Base-by-base conservation (phyloP, 2,797 vertebrate species). In the Lycodopsis pacificus region DNA sequence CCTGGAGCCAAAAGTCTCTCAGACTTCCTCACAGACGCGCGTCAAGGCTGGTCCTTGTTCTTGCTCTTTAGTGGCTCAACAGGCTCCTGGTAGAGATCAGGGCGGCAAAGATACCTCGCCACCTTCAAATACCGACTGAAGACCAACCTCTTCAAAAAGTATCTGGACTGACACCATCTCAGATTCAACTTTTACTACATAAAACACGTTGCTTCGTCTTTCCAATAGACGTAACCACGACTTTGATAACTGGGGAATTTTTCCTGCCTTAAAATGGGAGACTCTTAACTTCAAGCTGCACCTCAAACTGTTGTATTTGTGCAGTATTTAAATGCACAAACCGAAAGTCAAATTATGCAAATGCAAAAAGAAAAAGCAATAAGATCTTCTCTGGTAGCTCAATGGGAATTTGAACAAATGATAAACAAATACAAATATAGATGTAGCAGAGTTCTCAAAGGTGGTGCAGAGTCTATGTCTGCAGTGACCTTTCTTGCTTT, bases 1-100 rank as follows among this genome's bases (percentile, higher is more conserved):
- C 86, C 84, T 71, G 68, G 57, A 89, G 88, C 79, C 81, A 88
- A 14, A 30, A 80, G 78, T 32, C 73, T 81, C 76, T 79, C 76
- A 81, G 76, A 85, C 17, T 40, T 74, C 68, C 68, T 78, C 67
- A 75, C 67, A 81, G 78, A 85, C 80, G 71, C 17, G 38, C 62
- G 9, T 76, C 59, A 69, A 78, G 54, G 69, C 71, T 25, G 17
- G 73, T 11, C 51, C 75, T 77, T 79, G 46, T 77, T 87, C 73
- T 70, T 73, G 72, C 48, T 80, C 65, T 73, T 68, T 32, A 71
- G 49, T 42, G 44, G 71, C 48, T 53, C 59, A 79, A 75, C 76
- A 58, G 19, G 69, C 59, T 69, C 68, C 58, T 69, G 44, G 56
- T 75, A 67, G 73, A 73, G 59, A 84, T 84, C 83, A 83, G 36